Base-by-base conservation (phyloP, 1,140 invertebrate genomes). In the Rhyacophila brunnea region DNA sequence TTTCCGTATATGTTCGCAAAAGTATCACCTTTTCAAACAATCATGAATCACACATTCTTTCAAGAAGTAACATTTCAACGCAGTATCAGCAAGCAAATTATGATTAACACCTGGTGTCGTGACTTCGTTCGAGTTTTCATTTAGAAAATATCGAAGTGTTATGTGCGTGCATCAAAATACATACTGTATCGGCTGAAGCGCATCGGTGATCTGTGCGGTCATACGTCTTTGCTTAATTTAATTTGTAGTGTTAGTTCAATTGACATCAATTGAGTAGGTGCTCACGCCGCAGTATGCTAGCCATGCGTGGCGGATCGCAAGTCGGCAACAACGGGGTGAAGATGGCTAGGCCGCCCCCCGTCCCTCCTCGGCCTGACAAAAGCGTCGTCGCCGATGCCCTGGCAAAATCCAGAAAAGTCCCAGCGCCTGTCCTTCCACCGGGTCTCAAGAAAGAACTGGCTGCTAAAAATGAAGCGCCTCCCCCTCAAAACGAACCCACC, bases 341-440 rank as follows among this genome's bases (percentile, higher is more conserved):
- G 49, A 65, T 76, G 38, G 74, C 74, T 66, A 83, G 85, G 55
- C 85, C 86, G 36, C 86, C 87, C 42, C 87, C 87, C 52, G 85
- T 88, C 43, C 87, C 87, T n/a, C 86, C 87, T 18, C 74, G 86
- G 51, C 87, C 87, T 11, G 86, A 84, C 67, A 81, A 85, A 67
- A 83, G 81, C 68, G 75, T 87, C 66, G 83, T 87, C 32, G 84
- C 84, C 1, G 86, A 88, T 69, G 85, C 86, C 6, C 74, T 88
- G 42, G 85, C 86, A 34, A 85, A 84, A 66, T 80, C 79, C 7
- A 73, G 80, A 57, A 78, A 78, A 68, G 73, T 79, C 61, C 68
- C 81, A 62, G 72, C 79, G 66, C 72, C 81, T 68, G 69, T 83
- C 66, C 68, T 83, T 71, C 72, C 80, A 71, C 65, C 79, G 70